Percentiles rank a stretch among this genome's conserved stretches.
Evolutionary conservation across 2,797 vertebrate genomes (phyloP).

Genomic region (Cryptoblepharus egeriae): DNA sequence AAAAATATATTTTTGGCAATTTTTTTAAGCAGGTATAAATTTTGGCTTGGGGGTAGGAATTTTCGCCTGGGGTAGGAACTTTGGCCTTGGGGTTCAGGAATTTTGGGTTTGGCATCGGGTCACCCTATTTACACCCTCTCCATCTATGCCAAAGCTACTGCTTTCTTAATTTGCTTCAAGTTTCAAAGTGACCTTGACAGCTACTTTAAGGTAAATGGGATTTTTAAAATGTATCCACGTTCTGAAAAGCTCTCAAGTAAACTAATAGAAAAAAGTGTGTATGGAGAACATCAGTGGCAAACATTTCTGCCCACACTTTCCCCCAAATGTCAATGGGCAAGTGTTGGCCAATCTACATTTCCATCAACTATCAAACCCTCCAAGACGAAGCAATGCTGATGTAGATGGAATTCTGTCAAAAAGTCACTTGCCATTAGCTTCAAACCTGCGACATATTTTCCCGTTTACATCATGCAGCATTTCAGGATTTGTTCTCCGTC

Average conservation of each 20-base stretch:
- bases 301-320: not conserved
- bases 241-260: not conserved
- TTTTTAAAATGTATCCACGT: not conserved
- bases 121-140: too few relatives aligned
- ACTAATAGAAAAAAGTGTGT: not conserved
- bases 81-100: too few relatives aligned
- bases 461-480: constrained; percentile 39
- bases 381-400: not conserved
- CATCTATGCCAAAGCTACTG: too few relatives aligned
- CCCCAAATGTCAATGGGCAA: constrained; percentile 10
- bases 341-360: not conserved
- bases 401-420: constrained; percentile 17
- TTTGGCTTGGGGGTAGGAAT: too few relatives aligned
- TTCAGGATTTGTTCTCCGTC: constrained; percentile 12
- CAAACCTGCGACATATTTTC: not conserved
- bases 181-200: not conserved
- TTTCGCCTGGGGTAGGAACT: too few relatives aligned
- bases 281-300: constrained; percentile 3
- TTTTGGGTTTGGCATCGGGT: too few relatives aligned
- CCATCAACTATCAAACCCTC: constrained; percentile 7
- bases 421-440: constrained; percentile 41
- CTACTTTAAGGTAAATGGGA: not conserved
- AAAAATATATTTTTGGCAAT: too few relatives aligned
- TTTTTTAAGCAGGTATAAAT: too few relatives aligned
- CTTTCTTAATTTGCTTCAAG: constrained; percentile 7